A percentile compares a stretch with the other conserved stretches of the same genome.
Evolutionary conservation across 1,140 invertebrate species (phyloP).

Genomic region (Scaptomyza montana): DNA sequence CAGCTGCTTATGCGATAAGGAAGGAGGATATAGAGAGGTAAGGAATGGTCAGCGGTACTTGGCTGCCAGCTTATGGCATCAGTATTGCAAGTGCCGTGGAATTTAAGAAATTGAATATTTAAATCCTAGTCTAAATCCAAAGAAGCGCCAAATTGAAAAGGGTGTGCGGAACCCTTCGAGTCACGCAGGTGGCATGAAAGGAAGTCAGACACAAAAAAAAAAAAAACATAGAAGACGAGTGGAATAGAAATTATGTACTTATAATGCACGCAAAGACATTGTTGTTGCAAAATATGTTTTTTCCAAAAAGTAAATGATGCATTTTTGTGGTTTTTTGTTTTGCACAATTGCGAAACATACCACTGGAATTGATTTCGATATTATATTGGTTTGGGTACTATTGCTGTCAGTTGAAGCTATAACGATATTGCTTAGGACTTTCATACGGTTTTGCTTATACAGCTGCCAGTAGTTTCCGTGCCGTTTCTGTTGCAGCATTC

Average conservation of each 20-base stretch:
- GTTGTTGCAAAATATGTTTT: no score
- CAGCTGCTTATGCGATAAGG: conserved; percentile 40
- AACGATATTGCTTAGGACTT: conserved; percentile 20
- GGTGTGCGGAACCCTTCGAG: conserved; percentile 33
- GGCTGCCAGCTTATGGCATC: conserved; percentile 31
- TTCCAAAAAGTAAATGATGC: no score
- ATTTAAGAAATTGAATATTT: conserved; percentile 75
- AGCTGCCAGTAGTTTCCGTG: conserved; percentile 24
- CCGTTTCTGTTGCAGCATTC: conserved; percentile 13
- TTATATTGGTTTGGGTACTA: conserved; percentile 48
- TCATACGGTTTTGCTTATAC: conserved; percentile 33
- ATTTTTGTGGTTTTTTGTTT: conserved; percentile 23
- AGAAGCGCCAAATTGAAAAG: conserved; percentile 64
- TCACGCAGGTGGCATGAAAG: conserved; percentile 23
- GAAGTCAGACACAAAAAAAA: background rate
- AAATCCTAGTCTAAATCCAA: conserved; percentile 62
- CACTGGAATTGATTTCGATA: conserved; percentile 70
- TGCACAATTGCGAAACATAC: conserved; percentile 56
- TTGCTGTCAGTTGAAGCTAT: conserved; percentile 16
- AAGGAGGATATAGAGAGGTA: background rate
- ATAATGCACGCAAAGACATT: conserved; percentile 51
- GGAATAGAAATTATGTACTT: conserved; percentile 59
- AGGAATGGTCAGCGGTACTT: background rate
- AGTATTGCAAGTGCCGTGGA: conserved; percentile 32
- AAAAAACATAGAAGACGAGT: conserved; percentile 3